Evolutionary conservation across 1,140 invertebrate genomes (phyloP).

Genomic region (Portunus trituberculatus): DNA sequence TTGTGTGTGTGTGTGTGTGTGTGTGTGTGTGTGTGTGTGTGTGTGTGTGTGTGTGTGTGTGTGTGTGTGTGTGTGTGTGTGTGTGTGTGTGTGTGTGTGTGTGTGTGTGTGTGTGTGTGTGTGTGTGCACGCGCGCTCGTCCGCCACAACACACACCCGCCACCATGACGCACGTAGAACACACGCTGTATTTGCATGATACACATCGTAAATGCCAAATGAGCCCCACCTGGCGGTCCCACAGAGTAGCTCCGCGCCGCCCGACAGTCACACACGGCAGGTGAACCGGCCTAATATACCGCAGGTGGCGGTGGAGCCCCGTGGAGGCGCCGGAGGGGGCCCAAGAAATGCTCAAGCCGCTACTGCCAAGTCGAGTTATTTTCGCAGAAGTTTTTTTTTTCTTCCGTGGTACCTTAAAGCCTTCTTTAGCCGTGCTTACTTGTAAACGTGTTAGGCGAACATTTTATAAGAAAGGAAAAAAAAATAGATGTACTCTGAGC

Average conservation of each 20-base stretch:
- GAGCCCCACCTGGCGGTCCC: conserved; percentile 14
- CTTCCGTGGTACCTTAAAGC: not conserved
- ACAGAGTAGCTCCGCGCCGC: not conserved
- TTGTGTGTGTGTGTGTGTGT: not conserved
- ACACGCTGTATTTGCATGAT: conserved; percentile 11
- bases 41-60: no score
- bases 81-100: not conserved
- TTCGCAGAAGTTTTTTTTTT: not conserved
- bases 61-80: not conserved
- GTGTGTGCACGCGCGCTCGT: not conserved
- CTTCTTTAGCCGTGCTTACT: not conserved
- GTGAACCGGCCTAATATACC: conserved; percentile 10
- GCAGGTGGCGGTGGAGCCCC: not conserved
- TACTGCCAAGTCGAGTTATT: conserved; percentile 37
- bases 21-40: not conserved
- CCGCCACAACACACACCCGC: not conserved
- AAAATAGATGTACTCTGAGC: no score
- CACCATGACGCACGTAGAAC: not conserved
- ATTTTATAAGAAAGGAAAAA: no score
- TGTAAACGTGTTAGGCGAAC: not conserved
- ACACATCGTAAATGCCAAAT: conserved; percentile 4
- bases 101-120: not conserved
- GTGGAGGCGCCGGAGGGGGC: not conserved
- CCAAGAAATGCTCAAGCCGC: not conserved
- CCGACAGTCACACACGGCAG: conserved; percentile 14